phyloP scores from a whole-genome alignment of 2,113 vertebrate genomes.

The Aldabrachelys gigantea region DNA sequence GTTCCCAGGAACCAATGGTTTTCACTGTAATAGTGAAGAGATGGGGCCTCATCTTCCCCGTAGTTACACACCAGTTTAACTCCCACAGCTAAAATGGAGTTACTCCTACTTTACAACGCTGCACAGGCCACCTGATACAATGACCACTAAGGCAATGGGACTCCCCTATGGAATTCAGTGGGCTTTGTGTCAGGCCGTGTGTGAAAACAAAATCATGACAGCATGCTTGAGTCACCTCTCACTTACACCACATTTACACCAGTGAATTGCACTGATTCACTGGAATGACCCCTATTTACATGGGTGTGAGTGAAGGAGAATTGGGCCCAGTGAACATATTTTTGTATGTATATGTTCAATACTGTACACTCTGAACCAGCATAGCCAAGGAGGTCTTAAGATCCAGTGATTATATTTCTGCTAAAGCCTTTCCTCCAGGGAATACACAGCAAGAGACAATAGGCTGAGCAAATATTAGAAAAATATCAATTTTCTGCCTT shows the following conservation, averaged over 20 bases:
- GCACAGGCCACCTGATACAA: not conserved
- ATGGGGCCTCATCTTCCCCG: not conserved
- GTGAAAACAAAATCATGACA: not conserved
- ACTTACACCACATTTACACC: not conserved
- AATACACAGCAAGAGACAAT: not conserved
- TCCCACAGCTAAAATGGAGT: not conserved
- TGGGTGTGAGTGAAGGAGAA: accelerated
- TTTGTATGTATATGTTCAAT: accelerated
- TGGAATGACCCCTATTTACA: too few relatives aligned
- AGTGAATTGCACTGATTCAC: not conserved
- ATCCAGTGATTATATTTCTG: slow-evolving; percentile 45
- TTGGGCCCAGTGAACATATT: accelerated
- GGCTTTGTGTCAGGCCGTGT: too few relatives aligned
- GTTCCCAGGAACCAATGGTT: not conserved
- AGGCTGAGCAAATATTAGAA: slow-evolving; percentile 71
- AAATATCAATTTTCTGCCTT: slow-evolving; percentile 52
- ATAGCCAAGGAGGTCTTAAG: not conserved
- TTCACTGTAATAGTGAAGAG: not conserved
- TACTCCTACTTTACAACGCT: not conserved
- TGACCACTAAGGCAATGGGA: not conserved
- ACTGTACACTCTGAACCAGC: accelerated
- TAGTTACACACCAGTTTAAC: not conserved
- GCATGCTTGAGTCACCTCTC: not conserved
- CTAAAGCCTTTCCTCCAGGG: not conserved
- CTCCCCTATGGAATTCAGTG: not conserved